Conservation (phyloP, 1,140 invertebrate species). For the Calosoma granatense region DNA sequence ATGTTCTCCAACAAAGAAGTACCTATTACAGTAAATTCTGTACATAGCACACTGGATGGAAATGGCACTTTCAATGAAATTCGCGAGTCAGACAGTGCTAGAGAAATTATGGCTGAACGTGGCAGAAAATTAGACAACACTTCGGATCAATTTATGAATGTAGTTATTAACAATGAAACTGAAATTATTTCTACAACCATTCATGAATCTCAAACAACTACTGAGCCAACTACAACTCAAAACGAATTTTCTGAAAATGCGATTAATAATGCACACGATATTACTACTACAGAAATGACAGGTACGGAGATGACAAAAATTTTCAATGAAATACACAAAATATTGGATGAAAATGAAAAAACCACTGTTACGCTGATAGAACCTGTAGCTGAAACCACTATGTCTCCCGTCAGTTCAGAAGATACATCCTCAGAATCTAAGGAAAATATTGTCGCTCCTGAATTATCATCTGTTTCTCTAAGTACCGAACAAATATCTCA, state of each 20-base stretch:
- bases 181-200: conserved; percentile 7
- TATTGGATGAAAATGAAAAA: background rate
- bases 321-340: conserved; percentile 9
- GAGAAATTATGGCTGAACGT: background rate
- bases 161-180: background rate
- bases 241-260: background rate
- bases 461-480: too few species aligned
- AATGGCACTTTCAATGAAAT: background rate
- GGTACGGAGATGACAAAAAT: background rate
- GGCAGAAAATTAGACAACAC: conserved; percentile 2
- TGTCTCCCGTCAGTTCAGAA: background rate
- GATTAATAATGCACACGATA: background rate
- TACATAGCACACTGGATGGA: too few species aligned
- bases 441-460: too few species aligned
- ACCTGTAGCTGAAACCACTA: background rate
- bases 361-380: background rate
- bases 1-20: too few species aligned
- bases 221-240: background rate
- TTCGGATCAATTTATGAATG: conserved; percentile 1
- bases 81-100: background rate
- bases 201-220: background rate
- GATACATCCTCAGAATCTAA: too few species aligned
- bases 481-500: too few species aligned
- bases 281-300: background rate
- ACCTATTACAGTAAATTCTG: too few species aligned